Evolutionary conservation across 2,797 vertebrate genomes (phyloP), one percentile per base, ranked within the genome.

Genomic region (Remorina albescens): DNA sequence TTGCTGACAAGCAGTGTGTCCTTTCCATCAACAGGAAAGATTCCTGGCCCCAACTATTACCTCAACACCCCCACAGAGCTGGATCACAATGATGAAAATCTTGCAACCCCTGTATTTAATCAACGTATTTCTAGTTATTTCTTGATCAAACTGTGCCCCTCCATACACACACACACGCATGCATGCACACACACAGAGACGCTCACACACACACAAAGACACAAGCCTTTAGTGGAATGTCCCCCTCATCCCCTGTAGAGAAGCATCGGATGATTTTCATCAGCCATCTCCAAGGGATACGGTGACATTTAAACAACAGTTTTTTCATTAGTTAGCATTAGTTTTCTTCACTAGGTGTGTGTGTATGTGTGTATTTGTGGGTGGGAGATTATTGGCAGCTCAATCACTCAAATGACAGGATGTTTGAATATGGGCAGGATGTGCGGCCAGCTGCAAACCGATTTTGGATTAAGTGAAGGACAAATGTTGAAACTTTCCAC

Each of bases 1-100:
- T 93, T 93, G 92, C 91, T 93, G 93, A 94, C 92, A 93, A 93
- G 91, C 83, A 4, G 61, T 49, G 78, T 88, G 86, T 92, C 89
- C 86, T 90, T 74, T 84, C 86, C 86, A 86, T 90, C 89, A 84
- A 85, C 83, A 71, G 75, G 75, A 85, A 81, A 76, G 81, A 78
- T 84, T 84, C 72, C 69, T 57, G 37, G 56, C 77, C 80, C 76
- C 74, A 21, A 41, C 69, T n/a, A 61, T 84, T 67, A 80, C 75
- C 74, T 72, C 81, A 0, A 78, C 85, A 54, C 85, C 86, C 87
- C 79, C 70, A 39, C 75, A 16, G 80, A 76, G 78, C 58, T 19
- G 28, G 65, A 82, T 88, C 89, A 71, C 55, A 8, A 80, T 76
- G 90, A 91, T 92, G 86, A 88, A 91, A 89, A 89, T 88, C 86